Evolutionary conservation across 1,140 invertebrate genomes (phyloP).

Genomic region (Diachasmimorpha longicaudata): DNA sequence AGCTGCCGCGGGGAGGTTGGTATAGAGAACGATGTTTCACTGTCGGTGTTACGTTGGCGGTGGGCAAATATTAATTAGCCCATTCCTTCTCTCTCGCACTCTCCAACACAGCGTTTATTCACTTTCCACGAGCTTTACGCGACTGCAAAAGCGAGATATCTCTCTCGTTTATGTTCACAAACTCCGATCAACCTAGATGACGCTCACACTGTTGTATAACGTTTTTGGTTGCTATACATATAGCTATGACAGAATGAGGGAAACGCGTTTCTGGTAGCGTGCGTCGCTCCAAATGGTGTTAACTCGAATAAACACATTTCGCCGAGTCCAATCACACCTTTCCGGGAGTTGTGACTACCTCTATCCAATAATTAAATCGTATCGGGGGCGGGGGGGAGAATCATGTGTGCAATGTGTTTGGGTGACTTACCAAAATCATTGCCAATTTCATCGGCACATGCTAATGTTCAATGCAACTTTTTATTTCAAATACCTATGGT

Average conservation of each 20-base stretch:
- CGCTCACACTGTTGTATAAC: neutral
- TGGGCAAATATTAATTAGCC: slow-evolving; percentile 62
- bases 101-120: slow-evolving; percentile 45
- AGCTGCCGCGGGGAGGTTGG: neutral
- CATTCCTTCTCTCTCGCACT: slow-evolving; percentile 22
- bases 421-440: neutral
- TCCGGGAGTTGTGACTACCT: slow-evolving; percentile 39
- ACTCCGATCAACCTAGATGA: neutral
- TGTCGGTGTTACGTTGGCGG: slow-evolving; percentile 53
- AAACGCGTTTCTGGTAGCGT: neutral
- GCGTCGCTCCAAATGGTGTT: slow-evolving; percentile 47
- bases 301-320: slow-evolving; percentile 59
- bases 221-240: neutral
- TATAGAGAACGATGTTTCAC: slow-evolving; percentile 25
- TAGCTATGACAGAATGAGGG: neutral
- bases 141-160: neutral
- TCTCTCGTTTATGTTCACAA: neutral
- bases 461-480: neutral
- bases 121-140: slow-evolving; percentile 27
- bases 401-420: neutral
- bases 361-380: slow-evolving; percentile 39
- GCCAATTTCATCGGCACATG: neutral
- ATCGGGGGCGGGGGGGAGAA: neutral
- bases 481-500: neutral
- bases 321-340: slow-evolving; percentile 51